Percentiles rank a stretch among this genome's conserved stretches.
These are phyloP conservation scores for Alauda arvensis DNA, from an alignment of 2,797 vertebrate species.

Conservation along the genomic window DNA sequence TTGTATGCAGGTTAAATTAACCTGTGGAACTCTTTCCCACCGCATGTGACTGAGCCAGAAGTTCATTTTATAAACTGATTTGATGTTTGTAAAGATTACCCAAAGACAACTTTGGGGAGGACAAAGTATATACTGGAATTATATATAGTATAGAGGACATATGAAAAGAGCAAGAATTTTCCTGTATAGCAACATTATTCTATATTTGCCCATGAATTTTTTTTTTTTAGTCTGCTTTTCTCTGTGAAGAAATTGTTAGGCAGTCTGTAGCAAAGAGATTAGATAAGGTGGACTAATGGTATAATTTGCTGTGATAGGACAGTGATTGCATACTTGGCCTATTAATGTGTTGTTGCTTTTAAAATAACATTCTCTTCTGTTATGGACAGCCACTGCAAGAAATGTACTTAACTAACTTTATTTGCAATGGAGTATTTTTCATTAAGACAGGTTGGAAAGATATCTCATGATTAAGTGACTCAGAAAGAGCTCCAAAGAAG, in stretches of 20 bases:
- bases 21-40: background rate
- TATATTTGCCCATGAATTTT: background rate
- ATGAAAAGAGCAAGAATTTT: background rate
- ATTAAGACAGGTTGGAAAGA: background rate
- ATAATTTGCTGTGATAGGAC: constrained; percentile 35
- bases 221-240: background rate
- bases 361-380: background rate
- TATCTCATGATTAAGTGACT: background rate
- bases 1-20: background rate
- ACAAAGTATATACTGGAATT: background rate
- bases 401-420: constrained; percentile 8
- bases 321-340: constrained; percentile 18
- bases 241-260: constrained; percentile 7
- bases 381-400: background rate
- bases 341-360: constrained; percentile 20
- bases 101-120: background rate
- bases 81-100: background rate
- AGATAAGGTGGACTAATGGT: constrained; percentile 24
- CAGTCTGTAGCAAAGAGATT: constrained; percentile 22
- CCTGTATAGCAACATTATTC: background rate
- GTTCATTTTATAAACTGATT: background rate
- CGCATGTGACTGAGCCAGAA: background rate
- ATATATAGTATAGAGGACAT: background rate
- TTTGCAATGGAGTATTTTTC: constrained; percentile 18
- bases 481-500: background rate